Evolutionary conservation across 2,888 invertebrate genomes (phyloP), one percentile per base, ranked within the genome.

Genomic region (Eupithecia insigniata): DNA sequence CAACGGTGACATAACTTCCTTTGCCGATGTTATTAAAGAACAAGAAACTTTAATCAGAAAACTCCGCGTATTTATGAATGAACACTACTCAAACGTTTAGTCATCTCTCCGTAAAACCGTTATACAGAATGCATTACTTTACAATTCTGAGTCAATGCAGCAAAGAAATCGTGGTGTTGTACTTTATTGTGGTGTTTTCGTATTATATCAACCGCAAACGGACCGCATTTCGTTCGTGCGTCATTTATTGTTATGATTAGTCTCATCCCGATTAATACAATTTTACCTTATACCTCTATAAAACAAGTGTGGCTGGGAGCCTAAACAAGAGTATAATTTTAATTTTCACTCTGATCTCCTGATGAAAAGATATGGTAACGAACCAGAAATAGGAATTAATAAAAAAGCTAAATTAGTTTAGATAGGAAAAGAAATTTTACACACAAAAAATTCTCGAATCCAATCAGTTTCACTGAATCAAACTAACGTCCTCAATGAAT

Each of bases 61-160:
- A 85, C 78, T 78, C 75, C 80, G 78, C 75, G 83, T 76, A 81
- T 82, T 87, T 83, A 88, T 92, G 91, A 90, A 92, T 92, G 91
- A 85, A 89, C 67, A 83, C 85, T 76, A 89, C 82, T 89, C 89
- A 87, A 85, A 72, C 62, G 82, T 85, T 90, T 90, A 90, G 87
- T 92, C 90, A 90, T 87, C 81, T 83, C 83, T 82, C 83, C 80
- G 76, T 80, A 85, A 86, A 89, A 88, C 84, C 76, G 85, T 83
- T 84, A 64, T 12, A 78, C 78, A 70, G 88, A 89, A 89, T 69
- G 71, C 32, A 64, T 75, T 83, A 84, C 81, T 84, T 80, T 79
- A 81, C 79, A 78, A 78, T 78, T 77, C 78, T 89, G 90, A 90
- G 82, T 89, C 89, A 89, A 81, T 79, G 75, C 76, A 75, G 70